These are phyloP conservation scores for Oophaga sylvatica DNA, from an alignment of 2,797 vertebrate genomes.

Conservation along the genomic window DNA sequence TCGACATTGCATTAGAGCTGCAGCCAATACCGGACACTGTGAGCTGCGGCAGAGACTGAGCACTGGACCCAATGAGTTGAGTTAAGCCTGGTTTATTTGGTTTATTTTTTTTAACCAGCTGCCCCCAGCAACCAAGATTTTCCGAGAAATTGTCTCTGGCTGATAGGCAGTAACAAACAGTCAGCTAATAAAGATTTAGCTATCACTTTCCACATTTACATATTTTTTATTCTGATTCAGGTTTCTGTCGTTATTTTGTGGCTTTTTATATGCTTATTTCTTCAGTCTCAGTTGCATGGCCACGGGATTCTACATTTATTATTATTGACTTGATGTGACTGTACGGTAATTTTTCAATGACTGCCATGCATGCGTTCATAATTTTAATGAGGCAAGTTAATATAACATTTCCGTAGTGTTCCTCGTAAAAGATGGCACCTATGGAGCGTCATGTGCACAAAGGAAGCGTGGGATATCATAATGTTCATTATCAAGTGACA, in stretches of 20 bases:
- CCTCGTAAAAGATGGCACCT: slow-evolving; percentile 43
- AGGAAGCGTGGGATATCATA: slow-evolving; percentile 58
- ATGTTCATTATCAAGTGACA: slow-evolving; percentile 59
- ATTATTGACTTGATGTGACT: not conserved
- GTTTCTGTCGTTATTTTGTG: not conserved
- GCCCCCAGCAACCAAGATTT: too few relatives aligned
- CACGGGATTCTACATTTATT: not conserved
- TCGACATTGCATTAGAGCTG: too few relatives aligned
- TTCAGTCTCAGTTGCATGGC: not conserved
- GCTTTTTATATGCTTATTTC: not conserved
- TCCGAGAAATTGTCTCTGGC: not conserved
- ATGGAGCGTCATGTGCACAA: slow-evolving; percentile 37
- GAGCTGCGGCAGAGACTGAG: too few relatives aligned
- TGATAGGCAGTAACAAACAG: not conserved
- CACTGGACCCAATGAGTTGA: too few relatives aligned
- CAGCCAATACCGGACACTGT: too few relatives aligned
- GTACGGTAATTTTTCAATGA: not conserved
- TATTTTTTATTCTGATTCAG: not conserved
- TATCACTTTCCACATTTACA: not conserved
- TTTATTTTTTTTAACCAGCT: too few relatives aligned
- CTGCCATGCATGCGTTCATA: slow-evolving; percentile 6
- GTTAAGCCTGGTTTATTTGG: too few relatives aligned
- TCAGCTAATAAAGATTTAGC: not conserved
- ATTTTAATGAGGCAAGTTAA: slow-evolving; percentile 9
- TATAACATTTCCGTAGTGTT: slow-evolving; percentile 35